Percentiles rank a stretch among this genome's conserved stretches.
Conservation (phyloP, 1,140 invertebrate genomes). For the Marisa cornuarietis region DNA sequence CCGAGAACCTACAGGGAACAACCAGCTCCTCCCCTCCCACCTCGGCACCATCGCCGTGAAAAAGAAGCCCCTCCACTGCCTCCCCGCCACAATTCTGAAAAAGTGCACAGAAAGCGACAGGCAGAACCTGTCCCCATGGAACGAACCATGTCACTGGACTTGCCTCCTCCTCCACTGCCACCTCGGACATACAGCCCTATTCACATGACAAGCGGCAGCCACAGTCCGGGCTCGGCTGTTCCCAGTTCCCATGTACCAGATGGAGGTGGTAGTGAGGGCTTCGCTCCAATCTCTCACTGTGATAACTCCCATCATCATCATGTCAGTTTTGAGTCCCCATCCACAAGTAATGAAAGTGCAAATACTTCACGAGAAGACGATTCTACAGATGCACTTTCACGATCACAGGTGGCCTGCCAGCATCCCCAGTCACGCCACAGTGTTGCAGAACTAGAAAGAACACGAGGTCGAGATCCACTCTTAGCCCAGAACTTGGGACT, state of each 20-base stretch:
- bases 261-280: conserved; percentile 14
- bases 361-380: conserved; percentile 12
- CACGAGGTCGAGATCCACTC: conserved; percentile 18
- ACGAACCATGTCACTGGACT: conserved; percentile 15
- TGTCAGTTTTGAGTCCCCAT: conserved; percentile 6
- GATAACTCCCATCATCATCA: conserved; percentile 2
- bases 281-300: conserved; percentile 3
- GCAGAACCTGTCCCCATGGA: conserved; percentile 33
- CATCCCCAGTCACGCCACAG: conserved; percentile 23
- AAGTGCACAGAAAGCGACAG: conserved; percentile 31
- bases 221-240: conserved; percentile 13
- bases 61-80: conserved; percentile 51
- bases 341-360: conserved; percentile 20
- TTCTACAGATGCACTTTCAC: conserved; percentile 16
- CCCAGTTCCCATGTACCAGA: conserved; percentile 13
- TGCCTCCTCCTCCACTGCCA: conserved; percentile 53
- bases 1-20: conserved; percentile 56
- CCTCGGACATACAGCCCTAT: conserved; percentile 60
- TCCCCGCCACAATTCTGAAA: conserved; percentile 33
- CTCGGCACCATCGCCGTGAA: conserved; percentile 31
- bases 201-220: conserved; percentile 18
- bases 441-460: conserved; percentile 21
- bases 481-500: conserved; percentile 15
- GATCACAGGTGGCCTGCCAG: conserved; percentile 4
- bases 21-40: conserved; percentile 52